These are phyloP conservation scores for Hippasteria phrygiana DNA, from an alignment of 53 echinoderm and acorn worm genomes.

Conservation along the genomic window DNA sequence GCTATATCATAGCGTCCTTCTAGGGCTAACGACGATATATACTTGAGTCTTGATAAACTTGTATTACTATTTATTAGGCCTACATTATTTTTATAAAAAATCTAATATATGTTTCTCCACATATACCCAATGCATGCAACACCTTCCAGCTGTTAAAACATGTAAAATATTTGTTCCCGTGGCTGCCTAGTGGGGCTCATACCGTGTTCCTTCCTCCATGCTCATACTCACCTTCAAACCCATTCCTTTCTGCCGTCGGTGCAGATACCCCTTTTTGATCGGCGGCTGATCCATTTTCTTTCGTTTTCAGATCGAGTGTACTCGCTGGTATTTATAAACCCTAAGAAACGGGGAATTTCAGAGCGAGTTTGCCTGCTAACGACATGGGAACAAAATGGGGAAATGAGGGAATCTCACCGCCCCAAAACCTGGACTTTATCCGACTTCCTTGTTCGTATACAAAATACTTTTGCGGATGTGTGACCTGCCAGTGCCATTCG, in stretches of 20 bases:
- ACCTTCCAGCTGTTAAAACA: no score
- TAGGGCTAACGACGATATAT: no score
- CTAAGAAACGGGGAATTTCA: neutral
- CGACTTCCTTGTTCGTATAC: slow-evolving; percentile 40
- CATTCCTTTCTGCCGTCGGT: slow-evolving; percentile 57
- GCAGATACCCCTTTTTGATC: slow-evolving; percentile 62
- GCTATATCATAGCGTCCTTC: no score
- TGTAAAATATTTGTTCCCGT: no score
- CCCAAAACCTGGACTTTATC: neutral
- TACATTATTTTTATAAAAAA: no score
- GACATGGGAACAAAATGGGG: slow-evolving; percentile 18
- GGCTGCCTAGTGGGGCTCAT: no score
- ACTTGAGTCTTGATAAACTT: no score
- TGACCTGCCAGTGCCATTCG: neutral
- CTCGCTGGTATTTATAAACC: no score
- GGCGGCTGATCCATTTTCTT: slow-evolving; percentile 27
- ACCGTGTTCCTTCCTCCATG: no score
- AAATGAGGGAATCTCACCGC: neutral
- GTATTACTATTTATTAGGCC: no score
- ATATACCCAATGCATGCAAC: no score
- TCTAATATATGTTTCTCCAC: no score
- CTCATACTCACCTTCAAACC: slow-evolving; percentile 46
- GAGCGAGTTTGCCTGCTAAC: neutral
- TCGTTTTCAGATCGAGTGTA: neutral
- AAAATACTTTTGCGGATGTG: neutral